phyloP scores from a whole-genome alignment of 2,797 vertebrate species.

The Kryptopterus vitreolus region DNA sequence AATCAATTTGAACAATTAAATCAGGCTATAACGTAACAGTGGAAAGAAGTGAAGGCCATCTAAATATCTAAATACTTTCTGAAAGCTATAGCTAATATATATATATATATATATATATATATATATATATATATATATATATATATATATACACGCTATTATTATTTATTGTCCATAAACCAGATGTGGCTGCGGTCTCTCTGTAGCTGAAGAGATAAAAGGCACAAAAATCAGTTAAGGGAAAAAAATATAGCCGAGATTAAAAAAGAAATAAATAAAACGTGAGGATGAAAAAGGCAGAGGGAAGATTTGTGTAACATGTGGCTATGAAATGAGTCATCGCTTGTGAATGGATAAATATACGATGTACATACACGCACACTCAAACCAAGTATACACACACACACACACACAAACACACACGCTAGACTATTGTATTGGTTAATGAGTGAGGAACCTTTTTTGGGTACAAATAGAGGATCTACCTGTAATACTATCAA shows the following conservation, averaged over 20 bases:
- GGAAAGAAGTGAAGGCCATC: no score
- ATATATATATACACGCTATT: no score
- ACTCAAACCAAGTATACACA: no score
- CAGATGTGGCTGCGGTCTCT: not conserved
- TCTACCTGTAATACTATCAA: not conserved
- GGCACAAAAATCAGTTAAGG: not conserved
- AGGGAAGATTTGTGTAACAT: not conserved
- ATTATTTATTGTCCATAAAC: not conserved
- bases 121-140: no score
- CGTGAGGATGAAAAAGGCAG: not conserved
- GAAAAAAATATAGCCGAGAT: not conserved
- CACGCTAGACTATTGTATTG: not conserved
- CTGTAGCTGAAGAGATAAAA: not conserved
- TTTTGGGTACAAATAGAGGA: not conserved
- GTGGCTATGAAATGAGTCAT: slow-evolving; percentile 11
- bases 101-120: no score
- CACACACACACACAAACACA: slow-evolving; percentile 14
- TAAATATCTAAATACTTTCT: no score
- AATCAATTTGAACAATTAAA: no score
- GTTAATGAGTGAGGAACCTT: not conserved
- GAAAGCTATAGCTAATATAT: no score
- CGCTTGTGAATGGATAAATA: not conserved
- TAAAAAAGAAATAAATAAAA: not conserved
- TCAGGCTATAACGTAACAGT: no score
- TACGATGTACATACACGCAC: not conserved